Evolutionary conservation across 1,140 invertebrate species (phyloP).

Genomic region (Drosophila biarmipes): DNA sequence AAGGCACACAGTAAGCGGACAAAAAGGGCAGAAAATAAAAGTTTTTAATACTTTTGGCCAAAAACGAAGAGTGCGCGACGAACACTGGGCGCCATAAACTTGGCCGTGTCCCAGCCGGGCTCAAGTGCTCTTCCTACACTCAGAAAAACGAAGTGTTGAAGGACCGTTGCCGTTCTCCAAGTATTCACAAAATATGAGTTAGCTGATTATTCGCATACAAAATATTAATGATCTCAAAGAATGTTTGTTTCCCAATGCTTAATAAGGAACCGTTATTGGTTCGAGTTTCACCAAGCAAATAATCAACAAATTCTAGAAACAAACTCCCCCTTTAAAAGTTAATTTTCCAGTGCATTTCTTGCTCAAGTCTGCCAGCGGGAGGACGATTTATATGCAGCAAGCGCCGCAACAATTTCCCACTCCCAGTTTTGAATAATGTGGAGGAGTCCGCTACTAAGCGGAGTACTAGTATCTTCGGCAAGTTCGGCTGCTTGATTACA

Average conservation of each 20-base stretch:
- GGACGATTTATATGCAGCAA: slow-evolving; percentile 62
- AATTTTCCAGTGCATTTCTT: slow-evolving; percentile 1
- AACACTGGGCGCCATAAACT: slow-evolving; percentile 41
- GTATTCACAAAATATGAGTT: no score
- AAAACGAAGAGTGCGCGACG: slow-evolving; percentile 16
- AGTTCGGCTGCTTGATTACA: slow-evolving; percentile 40
- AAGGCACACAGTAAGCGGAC: slow-evolving; percentile 27
- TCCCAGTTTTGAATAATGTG: slow-evolving; percentile 40
- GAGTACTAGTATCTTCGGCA: neutral
- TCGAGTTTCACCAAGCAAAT: no score
- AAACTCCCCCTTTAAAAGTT: no score
- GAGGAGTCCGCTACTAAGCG: neutral
- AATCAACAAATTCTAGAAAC: no score
- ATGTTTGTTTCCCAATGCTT: no score
- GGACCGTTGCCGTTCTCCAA: no score
- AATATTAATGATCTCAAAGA: no score
- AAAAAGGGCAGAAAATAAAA: slow-evolving; percentile 32
- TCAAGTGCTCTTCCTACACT: slow-evolving; percentile 12
- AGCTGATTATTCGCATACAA: no score
- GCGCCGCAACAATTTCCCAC: slow-evolving; percentile 35
- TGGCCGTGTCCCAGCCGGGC: slow-evolving; percentile 31
- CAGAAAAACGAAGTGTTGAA: neutral
- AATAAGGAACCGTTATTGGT: no score
- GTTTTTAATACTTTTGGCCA: slow-evolving; percentile 69
- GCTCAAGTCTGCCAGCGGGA: slow-evolving; percentile 6